A percentile compares a stretch with the other conserved stretches of the same genome.
These are phyloP conservation scores for Rapana venosa DNA, from an alignment of 2,888 invertebrate species.

Conservation along the genomic window DNA sequence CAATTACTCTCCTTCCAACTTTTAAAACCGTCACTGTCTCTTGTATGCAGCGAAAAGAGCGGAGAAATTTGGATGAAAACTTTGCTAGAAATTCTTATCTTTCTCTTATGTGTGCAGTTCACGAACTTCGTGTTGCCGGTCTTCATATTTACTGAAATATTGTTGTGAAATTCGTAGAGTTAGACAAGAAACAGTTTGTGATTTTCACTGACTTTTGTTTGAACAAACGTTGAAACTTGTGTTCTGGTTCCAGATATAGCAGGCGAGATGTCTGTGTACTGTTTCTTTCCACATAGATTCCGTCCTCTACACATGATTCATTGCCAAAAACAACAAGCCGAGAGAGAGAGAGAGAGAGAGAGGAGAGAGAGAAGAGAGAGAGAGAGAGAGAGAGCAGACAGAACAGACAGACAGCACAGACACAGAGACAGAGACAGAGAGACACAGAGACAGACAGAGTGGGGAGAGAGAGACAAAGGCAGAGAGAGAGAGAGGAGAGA, in stretches of 20 bases:
- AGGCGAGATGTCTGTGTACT: neutral
- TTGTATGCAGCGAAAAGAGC: neutral
- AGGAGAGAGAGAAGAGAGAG: neutral
- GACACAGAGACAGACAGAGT: neutral
- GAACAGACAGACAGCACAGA: neutral
- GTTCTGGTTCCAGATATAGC: neutral
- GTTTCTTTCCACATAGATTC: neutral
- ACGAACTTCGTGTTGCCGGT: neutral
- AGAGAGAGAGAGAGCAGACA: too few relatives aligned
- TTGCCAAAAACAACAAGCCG: too few relatives aligned
- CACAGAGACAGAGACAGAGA: too few relatives aligned
- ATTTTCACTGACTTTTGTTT: neutral
- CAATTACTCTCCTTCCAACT: neutral
- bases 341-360: too few relatives aligned
- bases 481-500: conserved; percentile 45
- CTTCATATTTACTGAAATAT: neutral
- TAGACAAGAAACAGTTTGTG: neutral
- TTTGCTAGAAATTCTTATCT: neutral
- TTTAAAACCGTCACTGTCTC: conserved; percentile 14
- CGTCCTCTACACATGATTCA: neutral
- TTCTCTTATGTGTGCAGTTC: neutral
- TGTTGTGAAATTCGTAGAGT: neutral
- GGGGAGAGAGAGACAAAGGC: conserved; percentile 31
- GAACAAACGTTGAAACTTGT: neutral
- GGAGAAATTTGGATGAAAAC: neutral